A percentile compares a stretch with the other conserved stretches of the same genome.
phyloP scores from a whole-genome alignment of 2,113 vertebrate species.

The Aptenodytes patagonicus region DNA sequence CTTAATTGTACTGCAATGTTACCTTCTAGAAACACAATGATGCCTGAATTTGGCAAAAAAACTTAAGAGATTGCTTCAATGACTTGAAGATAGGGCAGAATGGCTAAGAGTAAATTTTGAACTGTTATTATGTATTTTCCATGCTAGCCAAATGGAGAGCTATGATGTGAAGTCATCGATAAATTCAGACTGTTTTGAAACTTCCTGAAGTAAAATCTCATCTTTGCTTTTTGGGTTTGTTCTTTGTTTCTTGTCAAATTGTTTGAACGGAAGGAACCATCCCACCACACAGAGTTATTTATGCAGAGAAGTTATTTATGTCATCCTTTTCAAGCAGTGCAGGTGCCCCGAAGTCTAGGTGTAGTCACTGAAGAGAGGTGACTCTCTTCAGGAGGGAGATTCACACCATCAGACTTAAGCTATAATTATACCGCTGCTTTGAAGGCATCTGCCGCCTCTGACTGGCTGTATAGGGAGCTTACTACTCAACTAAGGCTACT shows the following conservation, averaged over 20 bases:
- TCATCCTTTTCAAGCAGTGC: background rate
- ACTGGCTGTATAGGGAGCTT: background rate
- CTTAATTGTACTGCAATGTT: background rate
- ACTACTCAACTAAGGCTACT: background rate
- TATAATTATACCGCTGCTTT: background rate
- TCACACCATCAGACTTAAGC: background rate
- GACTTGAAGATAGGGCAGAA: background rate
- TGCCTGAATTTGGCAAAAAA: background rate
- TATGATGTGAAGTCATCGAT: background rate
- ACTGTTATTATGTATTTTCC: background rate
- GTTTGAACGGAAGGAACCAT: background rate
- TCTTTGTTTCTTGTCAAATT: background rate
- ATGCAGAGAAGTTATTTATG: background rate
- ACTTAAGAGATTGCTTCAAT: background rate
- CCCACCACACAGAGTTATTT: background rate
- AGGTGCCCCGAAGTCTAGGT: background rate
- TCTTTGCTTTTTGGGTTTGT: background rate
- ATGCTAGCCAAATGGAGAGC: background rate
- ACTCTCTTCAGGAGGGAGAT: background rate
- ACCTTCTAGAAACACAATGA: background rate
- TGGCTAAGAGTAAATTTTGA: background rate
- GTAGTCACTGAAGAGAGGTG: background rate
- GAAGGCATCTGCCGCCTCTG: background rate
- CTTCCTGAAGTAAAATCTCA: background rate
- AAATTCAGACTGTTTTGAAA: background rate